phyloP scores from a whole-genome alignment of 1,140 invertebrate species.

The Euborellia annulipes region DNA sequence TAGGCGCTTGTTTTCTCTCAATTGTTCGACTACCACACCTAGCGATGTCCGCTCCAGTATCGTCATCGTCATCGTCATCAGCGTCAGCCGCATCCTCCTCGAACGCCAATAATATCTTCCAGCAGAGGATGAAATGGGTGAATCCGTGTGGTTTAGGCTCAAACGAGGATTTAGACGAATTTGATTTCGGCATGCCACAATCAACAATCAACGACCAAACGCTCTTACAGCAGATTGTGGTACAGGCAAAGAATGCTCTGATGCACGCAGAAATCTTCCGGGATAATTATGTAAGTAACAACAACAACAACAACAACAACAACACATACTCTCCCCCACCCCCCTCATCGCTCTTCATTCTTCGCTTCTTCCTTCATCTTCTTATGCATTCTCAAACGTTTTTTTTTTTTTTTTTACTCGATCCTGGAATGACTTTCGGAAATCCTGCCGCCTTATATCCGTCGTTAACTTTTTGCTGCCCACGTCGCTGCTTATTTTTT shows the following conservation, averaged over 20 bases:
- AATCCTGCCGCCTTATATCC: too few species aligned
- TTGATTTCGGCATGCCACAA: too few species aligned
- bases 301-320: too few species aligned
- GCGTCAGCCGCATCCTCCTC: neutral
- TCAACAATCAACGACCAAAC: constrained; percentile 12
- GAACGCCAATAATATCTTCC: neutral
- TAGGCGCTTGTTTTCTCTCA: constrained; percentile 11
- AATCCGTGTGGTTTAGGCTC: constrained; percentile 33
- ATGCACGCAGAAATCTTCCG: constrained; percentile 29
- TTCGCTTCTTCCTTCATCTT: too few species aligned
- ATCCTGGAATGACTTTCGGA: too few species aligned
- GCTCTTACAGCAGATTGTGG: constrained; percentile 28
- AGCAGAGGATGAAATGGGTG: constrained; percentile 28
- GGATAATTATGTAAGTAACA: constrained; percentile 34
- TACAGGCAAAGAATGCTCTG: constrained; percentile 31
- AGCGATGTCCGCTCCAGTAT: constrained; percentile 11
- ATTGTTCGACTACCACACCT: constrained; percentile 10
- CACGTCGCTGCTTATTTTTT: too few species aligned
- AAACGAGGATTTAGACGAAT: constrained; percentile 18
- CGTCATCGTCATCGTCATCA: neutral
- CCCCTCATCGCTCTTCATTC: too few species aligned
- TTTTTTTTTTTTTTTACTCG: too few species aligned
- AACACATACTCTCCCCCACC: too few species aligned
- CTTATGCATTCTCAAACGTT: too few species aligned
- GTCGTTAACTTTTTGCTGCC: too few species aligned